Conservation (phyloP, 2,888 invertebrate genomes). For the Hydroisotoma schaefferi region DNA sequence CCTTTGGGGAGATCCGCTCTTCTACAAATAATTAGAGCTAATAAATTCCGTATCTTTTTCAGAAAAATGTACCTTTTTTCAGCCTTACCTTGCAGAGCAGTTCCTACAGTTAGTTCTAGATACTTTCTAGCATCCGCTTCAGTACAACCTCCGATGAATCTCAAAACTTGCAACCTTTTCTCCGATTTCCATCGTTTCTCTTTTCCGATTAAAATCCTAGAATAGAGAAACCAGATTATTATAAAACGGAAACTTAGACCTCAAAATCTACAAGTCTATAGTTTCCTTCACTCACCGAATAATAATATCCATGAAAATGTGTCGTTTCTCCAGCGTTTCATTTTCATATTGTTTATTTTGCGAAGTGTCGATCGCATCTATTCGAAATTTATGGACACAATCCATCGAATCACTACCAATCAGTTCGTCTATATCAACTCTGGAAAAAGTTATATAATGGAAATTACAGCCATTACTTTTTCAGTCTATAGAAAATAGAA, state of each 20-base stretch:
- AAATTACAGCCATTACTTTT: not conserved
- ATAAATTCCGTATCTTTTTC: no score
- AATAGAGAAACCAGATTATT: not conserved
- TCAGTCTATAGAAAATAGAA: conserved; percentile 5
- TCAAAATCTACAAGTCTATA: not conserved
- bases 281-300: conserved; percentile 16
- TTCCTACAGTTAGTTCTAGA: conserved; percentile 27
- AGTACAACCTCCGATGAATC: conserved; percentile 39
- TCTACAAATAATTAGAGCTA: not conserved
- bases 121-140: conserved; percentile 35
- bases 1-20: conserved; percentile 28
- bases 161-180: conserved; percentile 29
- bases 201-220: conserved; percentile 36
- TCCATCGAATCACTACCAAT: conserved; percentile 37
- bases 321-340: conserved; percentile 27
- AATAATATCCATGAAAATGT: conserved; percentile 33
- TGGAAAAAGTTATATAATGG: conserved; percentile 7
- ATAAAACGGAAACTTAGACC: not conserved
- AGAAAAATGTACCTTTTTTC: no score
- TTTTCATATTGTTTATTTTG: conserved; percentile 36
- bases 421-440: conserved; percentile 38
- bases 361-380: conserved; percentile 36
- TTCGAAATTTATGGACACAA: conserved; percentile 30
- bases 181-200: conserved; percentile 38
- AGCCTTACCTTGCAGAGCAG: conserved; percentile 25